phyloP scores from a whole-genome alignment of 1,140 invertebrate genomes.

The Mizuhopecten yessoensis region DNA sequence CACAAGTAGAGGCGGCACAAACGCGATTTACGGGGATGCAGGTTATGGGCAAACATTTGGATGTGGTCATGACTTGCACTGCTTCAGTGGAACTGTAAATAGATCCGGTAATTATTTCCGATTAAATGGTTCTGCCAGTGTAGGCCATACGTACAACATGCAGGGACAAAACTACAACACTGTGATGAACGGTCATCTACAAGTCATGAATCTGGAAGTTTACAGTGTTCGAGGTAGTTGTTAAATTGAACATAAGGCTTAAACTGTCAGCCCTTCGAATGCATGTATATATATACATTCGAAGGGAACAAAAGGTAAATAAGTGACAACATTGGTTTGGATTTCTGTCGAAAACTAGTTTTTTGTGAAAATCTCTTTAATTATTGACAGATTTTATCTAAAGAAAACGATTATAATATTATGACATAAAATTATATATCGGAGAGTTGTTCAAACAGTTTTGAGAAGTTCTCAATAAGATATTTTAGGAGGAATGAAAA shows the following conservation, averaged over 20 bases:
- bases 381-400: too few species aligned
- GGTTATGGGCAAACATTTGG: constrained; percentile 57
- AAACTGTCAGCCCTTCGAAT: too few species aligned
- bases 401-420: too few species aligned
- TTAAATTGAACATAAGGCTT: neutral
- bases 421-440: too few species aligned
- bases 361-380: too few species aligned
- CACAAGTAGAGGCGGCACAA: neutral
- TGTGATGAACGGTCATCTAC: constrained; percentile 34
- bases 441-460: too few species aligned
- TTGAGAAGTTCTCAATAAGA: too few species aligned
- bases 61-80: constrained; percentile 41
- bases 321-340: too few species aligned
- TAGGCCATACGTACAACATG: constrained; percentile 40
- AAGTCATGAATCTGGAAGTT: constrained; percentile 51
- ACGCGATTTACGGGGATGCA: constrained; percentile 16
- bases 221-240: constrained; percentile 51
- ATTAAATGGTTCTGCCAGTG: neutral
- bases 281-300: too few species aligned
- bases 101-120: neutral
- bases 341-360: too few species aligned
- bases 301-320: too few species aligned
- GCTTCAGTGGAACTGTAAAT: neutral
- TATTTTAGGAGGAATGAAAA: too few species aligned
- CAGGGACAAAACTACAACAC: neutral